phyloP scores from a whole-genome alignment of 2,797 vertebrate genomes.

The Siniperca obscura region DNA sequence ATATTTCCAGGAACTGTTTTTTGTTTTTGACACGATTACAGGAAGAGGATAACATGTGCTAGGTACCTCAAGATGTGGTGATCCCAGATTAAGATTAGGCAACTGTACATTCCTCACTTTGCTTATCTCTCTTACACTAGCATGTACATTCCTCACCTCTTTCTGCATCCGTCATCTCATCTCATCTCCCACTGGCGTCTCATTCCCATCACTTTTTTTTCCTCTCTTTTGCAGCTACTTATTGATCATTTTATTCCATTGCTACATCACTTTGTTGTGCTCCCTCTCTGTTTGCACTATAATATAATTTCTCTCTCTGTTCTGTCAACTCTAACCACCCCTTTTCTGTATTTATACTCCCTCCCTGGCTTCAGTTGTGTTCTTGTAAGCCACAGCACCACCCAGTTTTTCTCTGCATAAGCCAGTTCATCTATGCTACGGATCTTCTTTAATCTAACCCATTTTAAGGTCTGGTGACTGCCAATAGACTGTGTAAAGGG shows the following conservation, averaged over 20 bases:
- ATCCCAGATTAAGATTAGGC: conserved; percentile 72
- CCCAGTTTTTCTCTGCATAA: conserved; percentile 33
- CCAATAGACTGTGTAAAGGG: conserved; percentile 4
- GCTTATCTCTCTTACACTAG: conserved; percentile 50
- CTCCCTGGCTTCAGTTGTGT: conserved; percentile 37
- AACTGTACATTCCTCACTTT: conserved; percentile 66
- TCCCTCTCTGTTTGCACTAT: conserved; percentile 15
- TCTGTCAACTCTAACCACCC: conserved; percentile 28
- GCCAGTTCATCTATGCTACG: conserved; percentile 11
- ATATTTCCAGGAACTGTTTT: conserved; percentile 14
- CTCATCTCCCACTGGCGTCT: conserved; percentile 22
- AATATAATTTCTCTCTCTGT: conserved; percentile 6
- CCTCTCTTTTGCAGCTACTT: background rate
- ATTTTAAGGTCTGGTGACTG: conserved; percentile 35
- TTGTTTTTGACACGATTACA: conserved; percentile 42
- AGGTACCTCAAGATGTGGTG: conserved; percentile 48
- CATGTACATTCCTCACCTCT: conserved; percentile 52
- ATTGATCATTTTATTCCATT: background rate
- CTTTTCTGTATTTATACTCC: conserved; percentile 39
- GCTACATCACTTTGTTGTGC: conserved; percentile 1
- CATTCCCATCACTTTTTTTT: background rate
- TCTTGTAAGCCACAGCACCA: conserved; percentile 37
- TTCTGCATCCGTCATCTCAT: conserved; percentile 16
- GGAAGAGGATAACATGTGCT: conserved; percentile 40
- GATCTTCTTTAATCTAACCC: conserved; percentile 40